Percentiles rank a stretch among this genome's conserved stretches.
Evolutionary conservation across 53 echinoderm and acorn worm species (phyloP).

Genomic region (Crossaster papposus): DNA sequence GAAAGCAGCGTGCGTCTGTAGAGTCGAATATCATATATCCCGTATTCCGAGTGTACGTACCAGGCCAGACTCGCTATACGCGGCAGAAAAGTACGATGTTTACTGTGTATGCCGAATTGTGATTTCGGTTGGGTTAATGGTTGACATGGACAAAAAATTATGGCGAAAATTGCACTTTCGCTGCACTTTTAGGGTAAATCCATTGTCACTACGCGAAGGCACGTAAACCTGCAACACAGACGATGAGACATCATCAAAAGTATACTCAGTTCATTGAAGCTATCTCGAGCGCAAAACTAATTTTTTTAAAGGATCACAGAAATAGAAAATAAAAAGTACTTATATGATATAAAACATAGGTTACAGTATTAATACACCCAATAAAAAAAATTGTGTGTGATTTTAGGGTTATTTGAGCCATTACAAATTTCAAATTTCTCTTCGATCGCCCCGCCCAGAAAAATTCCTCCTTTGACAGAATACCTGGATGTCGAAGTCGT

Average conservation of each 20-base stretch:
- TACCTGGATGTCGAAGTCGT: no score
- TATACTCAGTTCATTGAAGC: neutral
- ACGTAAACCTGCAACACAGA: neutral
- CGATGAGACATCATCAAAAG: neutral
- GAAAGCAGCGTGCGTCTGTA: neutral
- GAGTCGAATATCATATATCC: neutral
- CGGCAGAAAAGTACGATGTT: neutral
- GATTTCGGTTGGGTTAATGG: neutral
- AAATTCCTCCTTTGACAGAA: no score
- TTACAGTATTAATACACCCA: no score
- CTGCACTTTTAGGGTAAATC: neutral
- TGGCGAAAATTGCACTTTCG: neutral
- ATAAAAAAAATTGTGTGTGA: no score
- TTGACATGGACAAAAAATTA: neutral
- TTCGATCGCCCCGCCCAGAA: no score
- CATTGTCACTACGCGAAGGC: neutral
- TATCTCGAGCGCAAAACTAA: neutral
- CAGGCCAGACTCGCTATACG: neutral
- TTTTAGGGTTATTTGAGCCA: no score
- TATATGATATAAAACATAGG: no score
- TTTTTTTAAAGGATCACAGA: neutral
- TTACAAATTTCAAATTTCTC: no score
- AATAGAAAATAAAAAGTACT: neutral
- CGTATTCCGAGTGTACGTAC: neutral
- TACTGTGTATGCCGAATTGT: constrained; percentile 1